These are phyloP conservation scores for Toxotes chatareus DNA, from an alignment of 2,113 vertebrate species.

Conservation along the genomic window DNA sequence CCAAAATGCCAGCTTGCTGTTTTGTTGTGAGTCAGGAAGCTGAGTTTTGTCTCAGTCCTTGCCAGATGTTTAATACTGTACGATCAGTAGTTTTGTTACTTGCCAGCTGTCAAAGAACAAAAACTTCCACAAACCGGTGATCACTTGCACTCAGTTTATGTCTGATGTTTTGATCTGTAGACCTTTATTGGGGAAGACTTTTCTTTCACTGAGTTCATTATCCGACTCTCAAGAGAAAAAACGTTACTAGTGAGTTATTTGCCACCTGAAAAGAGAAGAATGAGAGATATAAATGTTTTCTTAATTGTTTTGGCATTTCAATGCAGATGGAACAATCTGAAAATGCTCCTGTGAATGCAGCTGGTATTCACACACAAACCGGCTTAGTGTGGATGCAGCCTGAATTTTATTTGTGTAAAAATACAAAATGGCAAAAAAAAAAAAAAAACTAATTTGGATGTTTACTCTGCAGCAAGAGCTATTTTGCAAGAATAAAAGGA, in stretches of 20 bases:
- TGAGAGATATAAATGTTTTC: background rate
- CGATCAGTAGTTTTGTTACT: background rate
- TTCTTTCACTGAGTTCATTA: background rate
- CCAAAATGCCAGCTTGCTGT: background rate
- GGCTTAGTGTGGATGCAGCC: background rate
- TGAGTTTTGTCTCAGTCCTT: background rate
- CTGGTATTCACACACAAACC: background rate
- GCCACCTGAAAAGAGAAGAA: background rate
- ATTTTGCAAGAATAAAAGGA: constrained; percentile 2
- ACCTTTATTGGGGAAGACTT: background rate
- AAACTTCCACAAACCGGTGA: background rate
- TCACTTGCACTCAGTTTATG: background rate
- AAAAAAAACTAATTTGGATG: background rate
- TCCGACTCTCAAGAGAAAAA: background rate
- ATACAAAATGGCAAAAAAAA: background rate
- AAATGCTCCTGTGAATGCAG: background rate
- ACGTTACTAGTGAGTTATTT: background rate
- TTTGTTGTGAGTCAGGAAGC: background rate
- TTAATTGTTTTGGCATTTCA: background rate
- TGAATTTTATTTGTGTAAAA: background rate
- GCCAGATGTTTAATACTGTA: background rate
- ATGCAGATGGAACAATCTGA: background rate
- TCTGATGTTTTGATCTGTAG: background rate
- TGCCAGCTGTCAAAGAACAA: background rate
- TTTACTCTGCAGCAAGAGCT: background rate